Evolutionary conservation across 2,797 vertebrate species (phyloP).

Genomic region (Artibeus jamaicensis): DNA sequence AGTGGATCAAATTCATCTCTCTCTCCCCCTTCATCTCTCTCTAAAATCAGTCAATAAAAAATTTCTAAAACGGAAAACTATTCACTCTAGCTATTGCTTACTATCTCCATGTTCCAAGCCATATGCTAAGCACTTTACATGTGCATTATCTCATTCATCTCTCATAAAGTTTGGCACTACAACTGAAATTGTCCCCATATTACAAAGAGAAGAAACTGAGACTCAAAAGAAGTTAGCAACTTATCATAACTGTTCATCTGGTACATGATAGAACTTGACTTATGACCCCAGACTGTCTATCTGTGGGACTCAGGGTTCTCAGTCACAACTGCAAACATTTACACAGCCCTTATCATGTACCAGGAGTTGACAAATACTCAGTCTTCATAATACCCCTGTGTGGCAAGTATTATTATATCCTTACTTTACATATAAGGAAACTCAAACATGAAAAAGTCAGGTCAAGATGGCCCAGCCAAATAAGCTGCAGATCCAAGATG

Average conservation of each 20-base stretch:
- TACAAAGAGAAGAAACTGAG: background rate
- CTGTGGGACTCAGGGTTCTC: background rate
- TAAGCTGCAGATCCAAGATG: background rate
- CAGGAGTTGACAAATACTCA: constrained; percentile 11
- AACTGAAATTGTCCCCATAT: background rate
- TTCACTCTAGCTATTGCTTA: background rate
- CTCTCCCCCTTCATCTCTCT: no score
- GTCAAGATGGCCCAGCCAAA: background rate
- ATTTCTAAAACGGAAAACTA: background rate
- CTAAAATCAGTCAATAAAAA: no score
- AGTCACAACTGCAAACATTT: background rate
- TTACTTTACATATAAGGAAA: background rate
- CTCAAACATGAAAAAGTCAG: background rate
- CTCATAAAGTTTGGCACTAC: background rate
- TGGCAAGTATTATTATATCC: background rate
- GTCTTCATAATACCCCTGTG: background rate
- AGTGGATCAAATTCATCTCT: no score
- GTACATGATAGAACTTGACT: background rate
- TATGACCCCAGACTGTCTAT: background rate
- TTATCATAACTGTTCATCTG: background rate
- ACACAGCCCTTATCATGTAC: background rate
- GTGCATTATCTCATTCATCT: background rate
- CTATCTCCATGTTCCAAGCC: background rate
- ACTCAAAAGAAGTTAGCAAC: background rate
- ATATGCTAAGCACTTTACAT: background rate